Conservation (phyloP, 1,140 invertebrate genomes). For the Thaumatotibia leucotreta region DNA sequence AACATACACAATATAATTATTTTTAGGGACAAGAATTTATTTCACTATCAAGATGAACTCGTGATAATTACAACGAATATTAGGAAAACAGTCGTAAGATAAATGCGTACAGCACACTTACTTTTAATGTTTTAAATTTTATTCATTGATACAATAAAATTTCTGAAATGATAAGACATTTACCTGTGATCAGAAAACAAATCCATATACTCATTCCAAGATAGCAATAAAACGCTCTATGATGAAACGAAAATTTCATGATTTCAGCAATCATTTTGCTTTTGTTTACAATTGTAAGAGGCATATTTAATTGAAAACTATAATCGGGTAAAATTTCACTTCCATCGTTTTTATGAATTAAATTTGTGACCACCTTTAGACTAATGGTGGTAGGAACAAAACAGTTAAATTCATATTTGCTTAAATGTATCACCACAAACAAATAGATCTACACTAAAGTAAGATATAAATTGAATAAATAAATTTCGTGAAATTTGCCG, state of each 20-base stretch:
- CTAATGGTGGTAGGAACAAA: neutral
- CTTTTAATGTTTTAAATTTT: slow-evolving; percentile 10
- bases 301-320: slow-evolving; percentile 20
- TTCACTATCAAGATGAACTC: too few relatives aligned
- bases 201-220: slow-evolving; percentile 87
- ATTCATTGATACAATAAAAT: slow-evolving; percentile 2
- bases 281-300: slow-evolving; percentile 25
- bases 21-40: too few relatives aligned
- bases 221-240: slow-evolving; percentile 87
- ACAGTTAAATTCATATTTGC: neutral
- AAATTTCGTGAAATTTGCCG: neutral
- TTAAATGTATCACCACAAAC: neutral
- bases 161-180: slow-evolving; percentile 22
- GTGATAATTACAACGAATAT: too few relatives aligned
- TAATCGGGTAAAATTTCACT: neutral
- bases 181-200: slow-evolving; percentile 84
- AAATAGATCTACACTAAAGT: neutral
- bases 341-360: neutral
- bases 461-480: neutral
- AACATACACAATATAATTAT: slow-evolving; percentile 23
- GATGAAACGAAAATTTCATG: slow-evolving; percentile 83
- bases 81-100: too few relatives aligned
- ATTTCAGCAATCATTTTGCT: slow-evolving; percentile 67
- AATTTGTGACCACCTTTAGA: neutral
- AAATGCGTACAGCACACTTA: too few relatives aligned